Base-by-base conservation (phyloP, 2,797 vertebrate species). In the Sciurus vulgaris region DNA sequence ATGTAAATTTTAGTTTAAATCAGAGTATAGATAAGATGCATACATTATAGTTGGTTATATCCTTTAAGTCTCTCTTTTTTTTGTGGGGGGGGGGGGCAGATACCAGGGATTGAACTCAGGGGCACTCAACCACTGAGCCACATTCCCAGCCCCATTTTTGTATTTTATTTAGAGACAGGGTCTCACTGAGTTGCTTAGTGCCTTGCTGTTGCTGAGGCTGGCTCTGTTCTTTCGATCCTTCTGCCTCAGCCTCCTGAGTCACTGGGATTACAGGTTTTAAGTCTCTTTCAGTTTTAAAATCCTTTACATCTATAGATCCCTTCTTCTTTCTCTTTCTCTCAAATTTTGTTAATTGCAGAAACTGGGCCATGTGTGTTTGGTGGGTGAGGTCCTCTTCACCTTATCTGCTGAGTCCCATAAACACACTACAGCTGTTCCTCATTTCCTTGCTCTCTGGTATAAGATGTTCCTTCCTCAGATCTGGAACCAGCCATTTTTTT, bases 321-420 rank as follows among this genome's bases (percentile, higher is more conserved):
- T 7, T 17, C 78, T 72, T 18, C 49, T 28, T 35, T 54, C 7
- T 13, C 3, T 33, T 15, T 33, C 5, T 35, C 9, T 88, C 78
- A 54, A 67, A 63, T 91, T 95, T 74, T 92, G 63, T 56, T 92
- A 89, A 9, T 61, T 91, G 28, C 65, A 69, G 69, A 95, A 91
- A 67, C 13, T 65, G 24, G 14, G 41, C 35, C 24, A 2, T 63
- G 47, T 67, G 18, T 84, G n/a, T 51, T 82, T 73, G 6, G 63
- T 86, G 4, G 22, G 30, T 59, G 82, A 41, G 18, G 73, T 8
- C 35, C 59, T 73, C 61, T 94, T 83, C 41, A 73, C 22, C 54
- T 76, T 33, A 41, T 18, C n/a, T 47, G 20, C 72, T 61, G 26
- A 12, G 15, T 77, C 47, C 51, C 73, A 87, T 61, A 44, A 38